Evolutionary conservation across 2,797 vertebrate genomes (phyloP).

Genomic region (Enteromius paludinosus): DNA sequence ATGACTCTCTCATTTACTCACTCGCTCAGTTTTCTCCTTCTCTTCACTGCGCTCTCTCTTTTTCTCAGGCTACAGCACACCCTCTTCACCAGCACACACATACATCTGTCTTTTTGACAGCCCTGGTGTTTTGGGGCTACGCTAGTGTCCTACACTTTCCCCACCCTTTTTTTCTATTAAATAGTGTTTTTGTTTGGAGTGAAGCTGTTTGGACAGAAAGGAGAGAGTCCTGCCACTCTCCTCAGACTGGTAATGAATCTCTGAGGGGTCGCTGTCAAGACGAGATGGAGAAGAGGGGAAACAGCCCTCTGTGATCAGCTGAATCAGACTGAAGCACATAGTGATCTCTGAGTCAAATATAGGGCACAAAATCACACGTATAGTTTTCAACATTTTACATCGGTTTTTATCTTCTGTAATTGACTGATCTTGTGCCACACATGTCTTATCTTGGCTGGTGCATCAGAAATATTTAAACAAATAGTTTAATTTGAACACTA

Average conservation of each 20-base stretch:
- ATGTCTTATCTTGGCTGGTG: not conserved
- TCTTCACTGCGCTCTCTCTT: not conserved
- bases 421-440: not conserved
- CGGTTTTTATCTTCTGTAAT: conserved; percentile 6
- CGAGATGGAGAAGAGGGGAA: conserved; percentile 38
- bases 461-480: not conserved
- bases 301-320: conserved; percentile 19
- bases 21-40: not conserved
- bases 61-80: not conserved
- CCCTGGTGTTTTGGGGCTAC: conserved; percentile 8
- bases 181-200: conserved; percentile 54
- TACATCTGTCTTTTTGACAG: conserved; percentile 39
- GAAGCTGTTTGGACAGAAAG: conserved; percentile 71
- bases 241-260: conserved; percentile 67
- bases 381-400: not conserved
- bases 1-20: conserved; percentile 30
- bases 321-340: conserved; percentile 1
- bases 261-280: conserved; percentile 71
- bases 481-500: not conserved
- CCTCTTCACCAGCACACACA: not conserved
- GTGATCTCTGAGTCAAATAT: not conserved
- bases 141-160: conserved; percentile 24
- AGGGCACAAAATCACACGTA: not conserved
- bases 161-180: conserved; percentile 22
- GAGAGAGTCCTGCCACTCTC: conserved; percentile 62